Base-by-base conservation (phyloP, 2,888 invertebrate genomes). In the Falcaria lacertinaria region DNA sequence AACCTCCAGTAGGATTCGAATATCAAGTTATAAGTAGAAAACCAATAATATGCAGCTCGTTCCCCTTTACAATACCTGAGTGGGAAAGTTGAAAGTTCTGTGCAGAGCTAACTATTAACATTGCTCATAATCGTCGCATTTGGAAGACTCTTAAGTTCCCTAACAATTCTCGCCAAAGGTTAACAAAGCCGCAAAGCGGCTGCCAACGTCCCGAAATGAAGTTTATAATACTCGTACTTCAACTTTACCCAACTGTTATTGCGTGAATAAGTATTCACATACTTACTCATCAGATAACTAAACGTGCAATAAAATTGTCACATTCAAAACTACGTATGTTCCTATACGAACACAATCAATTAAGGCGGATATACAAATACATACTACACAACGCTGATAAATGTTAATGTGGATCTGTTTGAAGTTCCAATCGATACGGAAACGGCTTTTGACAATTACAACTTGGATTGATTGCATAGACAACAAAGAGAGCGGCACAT, bases 61-160 rank as follows among this genome's bases (percentile, higher is more conserved):
- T 55, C 49, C 53, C 49, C 53, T 56, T 44, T 43, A 44, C 41
- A 49, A 50, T 54, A 58, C 50, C 57, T 57, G 51, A 54, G 51
- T 54, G 53, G 48, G 45, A 43, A 60, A 60, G 59, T 58, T 50
- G 34, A 48, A 57, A 60, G 47, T 57, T 54, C 38, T 42, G 44
- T 33, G 41, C 43, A 36, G 46, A 42, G 47, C 34, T 45, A 57
- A 64, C 64, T 68, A 60, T 62, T 58, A 69, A 59, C 62, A 63
- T 60, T 58, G 58, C 58, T 66, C 57, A 63, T 70, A 74, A 71
- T 73, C 51, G 58, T 52, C 57, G 62, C 61, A 48, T 60, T 67
- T 50, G 33, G 52, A 52, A 41, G 44, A 52, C 56, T 57, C 44
- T 34, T 45, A 52, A 63, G 52, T 55, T 64, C 52, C 43, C 52